Evolutionary conservation across 2,888 invertebrate species (phyloP).

Genomic region (Nomada goodeniana): DNA sequence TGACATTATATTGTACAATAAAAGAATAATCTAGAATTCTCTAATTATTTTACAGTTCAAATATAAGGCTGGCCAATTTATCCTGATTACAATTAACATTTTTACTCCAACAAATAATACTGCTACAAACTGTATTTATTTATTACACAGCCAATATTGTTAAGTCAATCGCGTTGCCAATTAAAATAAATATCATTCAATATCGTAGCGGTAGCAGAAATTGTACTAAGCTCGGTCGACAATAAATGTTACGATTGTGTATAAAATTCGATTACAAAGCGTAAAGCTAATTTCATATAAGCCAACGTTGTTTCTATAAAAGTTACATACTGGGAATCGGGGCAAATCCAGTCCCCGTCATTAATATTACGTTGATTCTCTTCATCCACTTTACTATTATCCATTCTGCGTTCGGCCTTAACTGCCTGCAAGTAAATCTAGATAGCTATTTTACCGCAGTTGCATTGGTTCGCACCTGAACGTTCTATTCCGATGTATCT

Average conservation of each 20-base stretch:
- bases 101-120: background rate
- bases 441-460: slow-evolving; percentile 13
- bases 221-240: background rate
- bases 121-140: background rate
- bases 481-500: slow-evolving; percentile 24
- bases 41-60: background rate
- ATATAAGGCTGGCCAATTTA: too few relatives aligned
- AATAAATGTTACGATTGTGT: background rate
- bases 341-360: slow-evolving; percentile 83
- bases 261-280: slow-evolving; percentile 2
- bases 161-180: background rate
- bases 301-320: background rate
- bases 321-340: slow-evolving; percentile 81
- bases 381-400: slow-evolving; percentile 80
- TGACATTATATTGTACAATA: too few relatives aligned
- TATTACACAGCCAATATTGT: background rate
- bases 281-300: slow-evolving; percentile 13
- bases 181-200: background rate
- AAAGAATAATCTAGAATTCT: background rate
- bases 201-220: background rate
- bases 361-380: slow-evolving; percentile 79
- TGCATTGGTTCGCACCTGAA: slow-evolving; percentile 17
- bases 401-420: slow-evolving; percentile 71
- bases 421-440: slow-evolving; percentile 14
- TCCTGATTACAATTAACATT: background rate